These are phyloP conservation scores for Candidula unifasciata DNA, from an alignment of 2,888 invertebrate genomes.

Conservation along the genomic window DNA sequence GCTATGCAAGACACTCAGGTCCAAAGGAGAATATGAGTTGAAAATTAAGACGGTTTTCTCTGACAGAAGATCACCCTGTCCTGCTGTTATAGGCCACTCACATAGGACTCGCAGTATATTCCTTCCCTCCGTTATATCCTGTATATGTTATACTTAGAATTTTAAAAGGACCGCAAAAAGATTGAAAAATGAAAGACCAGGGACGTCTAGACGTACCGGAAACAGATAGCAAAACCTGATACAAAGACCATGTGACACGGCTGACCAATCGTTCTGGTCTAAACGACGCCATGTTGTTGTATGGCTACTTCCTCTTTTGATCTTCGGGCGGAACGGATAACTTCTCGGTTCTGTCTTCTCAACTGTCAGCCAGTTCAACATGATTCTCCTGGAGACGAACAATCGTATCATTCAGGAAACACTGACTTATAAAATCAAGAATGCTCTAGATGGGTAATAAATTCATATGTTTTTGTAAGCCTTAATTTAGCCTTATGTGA, in stretches of 20 bases:
- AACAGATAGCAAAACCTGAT: not conserved
- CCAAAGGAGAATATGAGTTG: too few species aligned
- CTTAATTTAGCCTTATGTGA: not conserved
- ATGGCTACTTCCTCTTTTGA: conserved; percentile 50
- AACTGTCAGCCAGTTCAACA: conserved; percentile 56
- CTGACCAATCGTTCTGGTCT: conserved; percentile 34
- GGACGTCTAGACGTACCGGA: not conserved
- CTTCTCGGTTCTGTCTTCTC: conserved; percentile 17
- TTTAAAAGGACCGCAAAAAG: too few species aligned
- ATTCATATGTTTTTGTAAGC: not conserved
- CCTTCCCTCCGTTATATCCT: too few species aligned
- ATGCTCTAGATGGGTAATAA: conserved; percentile 95
- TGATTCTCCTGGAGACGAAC: conserved; percentile 92
- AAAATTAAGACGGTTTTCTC: too few species aligned
- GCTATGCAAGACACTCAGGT: too few species aligned
- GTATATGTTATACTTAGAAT: too few species aligned
- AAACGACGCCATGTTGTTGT: conserved; percentile 44
- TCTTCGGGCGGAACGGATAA: not conserved
- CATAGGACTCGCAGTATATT: too few species aligned
- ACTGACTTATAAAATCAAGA: conserved; percentile 94
- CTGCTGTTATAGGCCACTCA: too few species aligned
- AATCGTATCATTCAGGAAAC: conserved; percentile 99
- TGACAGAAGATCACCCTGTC: too few species aligned
- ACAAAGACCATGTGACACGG: conserved; percentile 38
- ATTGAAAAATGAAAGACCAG: too few species aligned